Conservation (phyloP, 2,797 vertebrate species). For the Ceryle rudis region DNA sequence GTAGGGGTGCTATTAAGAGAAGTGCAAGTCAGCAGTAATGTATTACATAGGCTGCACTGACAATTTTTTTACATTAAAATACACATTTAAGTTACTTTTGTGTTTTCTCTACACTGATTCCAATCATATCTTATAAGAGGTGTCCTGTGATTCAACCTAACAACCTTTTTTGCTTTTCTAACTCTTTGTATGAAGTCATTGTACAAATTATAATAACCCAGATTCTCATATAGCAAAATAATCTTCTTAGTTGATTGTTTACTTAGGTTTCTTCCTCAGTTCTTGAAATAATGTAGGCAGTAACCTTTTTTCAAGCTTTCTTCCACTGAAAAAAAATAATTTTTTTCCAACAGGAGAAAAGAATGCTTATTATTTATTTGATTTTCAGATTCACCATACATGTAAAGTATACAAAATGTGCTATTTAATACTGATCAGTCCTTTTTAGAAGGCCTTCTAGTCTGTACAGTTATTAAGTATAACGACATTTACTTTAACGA, state of each 20-base stretch:
- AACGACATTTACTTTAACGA: conserved; percentile 60
- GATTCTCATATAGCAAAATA: conserved; percentile 34
- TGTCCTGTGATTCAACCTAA: neutral
- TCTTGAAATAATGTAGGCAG: neutral
- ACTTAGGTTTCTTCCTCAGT: neutral
- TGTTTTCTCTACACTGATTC: neutral
- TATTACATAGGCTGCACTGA: neutral
- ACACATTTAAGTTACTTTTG: neutral
- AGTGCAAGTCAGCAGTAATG: neutral
- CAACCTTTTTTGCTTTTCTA: neutral
- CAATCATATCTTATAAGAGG: neutral
- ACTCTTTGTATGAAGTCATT: neutral
- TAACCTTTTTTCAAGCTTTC: neutral
- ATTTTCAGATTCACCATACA: conserved; percentile 18
- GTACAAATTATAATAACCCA: neutral
- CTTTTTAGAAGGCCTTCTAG: conserved; percentile 37
- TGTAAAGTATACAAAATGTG: conserved; percentile 32
- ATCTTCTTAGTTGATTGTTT: conserved; percentile 53
- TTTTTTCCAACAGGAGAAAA: neutral
- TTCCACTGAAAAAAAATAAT: neutral
- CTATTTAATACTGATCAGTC: conserved; percentile 46
- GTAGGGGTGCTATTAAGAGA: neutral
- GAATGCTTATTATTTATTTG: neutral
- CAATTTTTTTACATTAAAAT: neutral
- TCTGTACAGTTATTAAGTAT: conserved; percentile 46